These are phyloP conservation scores for Pelodytes ibericus DNA, from an alignment of 2,797 vertebrate genomes.

Conservation along the genomic window DNA sequence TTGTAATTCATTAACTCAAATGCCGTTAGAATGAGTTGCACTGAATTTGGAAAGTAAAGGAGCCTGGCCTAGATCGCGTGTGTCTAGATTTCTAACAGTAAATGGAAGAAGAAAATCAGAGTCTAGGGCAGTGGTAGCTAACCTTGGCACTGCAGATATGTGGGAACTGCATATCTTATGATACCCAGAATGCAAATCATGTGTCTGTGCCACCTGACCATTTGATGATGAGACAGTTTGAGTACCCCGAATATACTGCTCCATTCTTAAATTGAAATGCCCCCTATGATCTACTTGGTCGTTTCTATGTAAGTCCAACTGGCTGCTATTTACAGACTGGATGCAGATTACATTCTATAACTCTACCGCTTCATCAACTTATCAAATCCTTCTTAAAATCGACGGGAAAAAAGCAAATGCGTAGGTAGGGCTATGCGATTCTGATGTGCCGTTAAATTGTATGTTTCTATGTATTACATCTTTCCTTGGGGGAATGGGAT, in stretches of 20 bases:
- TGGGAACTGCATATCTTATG: too few species aligned
- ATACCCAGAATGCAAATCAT: too few species aligned
- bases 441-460: neutral
- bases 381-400: neutral
- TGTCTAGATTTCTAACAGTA: neutral
- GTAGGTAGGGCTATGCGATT: neutral
- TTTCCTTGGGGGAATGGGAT: neutral
- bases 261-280: too few species aligned
- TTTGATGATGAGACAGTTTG: too few species aligned
- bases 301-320: too few species aligned
- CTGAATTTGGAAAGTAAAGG: conserved; percentile 43
- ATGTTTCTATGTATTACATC: neutral
- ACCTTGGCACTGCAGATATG: too few species aligned
- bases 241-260: too few species aligned
- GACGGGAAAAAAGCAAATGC: too few species aligned
- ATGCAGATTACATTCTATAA: neutral
- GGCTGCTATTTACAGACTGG: neutral
- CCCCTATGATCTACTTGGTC: too few species aligned
- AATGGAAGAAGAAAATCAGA: too few species aligned
- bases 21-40: conserved; percentile 21
- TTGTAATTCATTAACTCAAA: conserved; percentile 18
- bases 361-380: neutral
- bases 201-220: too few species aligned
- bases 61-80: conserved; percentile 13
- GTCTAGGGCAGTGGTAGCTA: too few species aligned